Base-by-base conservation (phyloP, 2,113 vertebrate genomes). In the Pseudopodoces humilis region DNA sequence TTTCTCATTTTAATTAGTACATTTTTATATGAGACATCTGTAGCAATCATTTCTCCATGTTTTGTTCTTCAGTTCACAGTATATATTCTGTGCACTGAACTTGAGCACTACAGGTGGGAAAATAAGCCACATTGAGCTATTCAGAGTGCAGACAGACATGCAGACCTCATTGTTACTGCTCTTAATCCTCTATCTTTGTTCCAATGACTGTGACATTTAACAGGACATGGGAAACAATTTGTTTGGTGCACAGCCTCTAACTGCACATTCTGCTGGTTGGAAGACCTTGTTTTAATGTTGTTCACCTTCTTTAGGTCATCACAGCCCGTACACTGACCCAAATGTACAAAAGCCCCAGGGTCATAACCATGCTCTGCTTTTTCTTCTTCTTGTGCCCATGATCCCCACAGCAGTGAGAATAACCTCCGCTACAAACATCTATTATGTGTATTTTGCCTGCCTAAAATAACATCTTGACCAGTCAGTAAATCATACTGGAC, bases 391-490 rank as follows among this genome's bases (percentile, higher is more conserved):
- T 83, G 59, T 72, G 50, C 17, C 59, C 24, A 11, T 59, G 71
- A 87, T 76, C 67, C 58, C 21, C 85, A 23, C 13, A 90, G 63
- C 68, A 76, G 62, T 6, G 53, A 71, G 47, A 81, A 92, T 81
- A 86, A 91, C 46, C 77, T 90, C 63, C 49, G n/a, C 25, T 59
- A 75, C 30, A 90, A 69, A 95, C 41, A 85, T 70, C 55, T 67
- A 90, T 86, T 83, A 46, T 80, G 33, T 82, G 75, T 28, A 70
- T 88, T 90, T 67, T 52, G 7, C 3, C 7, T 77, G 53, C 93
- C 86, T 94, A 92, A 95, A 95, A 95, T 74, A 96, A 79, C 22
- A 90, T 70, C 76, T 58, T 88, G 78, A 80, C 71, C 55, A 88
- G 47, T 94, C 67, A 95, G 86, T 94, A 94, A 91, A 91, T 94